Conservation (phyloP, 1,140 invertebrate genomes). For the Camponotus pennsylvanicus region DNA sequence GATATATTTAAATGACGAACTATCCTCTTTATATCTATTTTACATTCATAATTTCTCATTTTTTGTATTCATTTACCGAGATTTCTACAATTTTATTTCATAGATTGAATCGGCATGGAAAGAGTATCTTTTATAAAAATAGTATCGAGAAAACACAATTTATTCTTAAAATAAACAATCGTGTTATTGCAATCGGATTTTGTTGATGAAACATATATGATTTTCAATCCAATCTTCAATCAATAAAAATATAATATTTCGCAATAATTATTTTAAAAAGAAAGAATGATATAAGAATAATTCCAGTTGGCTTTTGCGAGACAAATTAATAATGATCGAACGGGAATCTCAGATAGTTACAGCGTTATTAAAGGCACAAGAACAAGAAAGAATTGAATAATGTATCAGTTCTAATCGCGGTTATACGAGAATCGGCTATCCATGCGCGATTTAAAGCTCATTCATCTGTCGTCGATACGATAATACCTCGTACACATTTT, state of each 20-base stretch:
- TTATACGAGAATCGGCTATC: slow-evolving; percentile 21
- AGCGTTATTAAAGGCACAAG: neutral
- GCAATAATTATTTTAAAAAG: neutral
- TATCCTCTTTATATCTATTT: too few species aligned
- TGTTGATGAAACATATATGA: neutral
- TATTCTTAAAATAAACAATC: slow-evolving; percentile 20
- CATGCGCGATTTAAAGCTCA: slow-evolving; percentile 22
- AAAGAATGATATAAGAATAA: too few species aligned
- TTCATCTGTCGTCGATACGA: slow-evolving; percentile 12
- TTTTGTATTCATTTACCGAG: slow-evolving; percentile 2
- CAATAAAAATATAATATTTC: neutral
- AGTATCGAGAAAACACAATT: neutral
- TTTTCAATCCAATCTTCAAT: too few species aligned
- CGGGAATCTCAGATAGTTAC: slow-evolving; percentile 14
- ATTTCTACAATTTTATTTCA: neutral
- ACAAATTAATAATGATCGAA: slow-evolving; percentile 29
- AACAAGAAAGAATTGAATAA: neutral
- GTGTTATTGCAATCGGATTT: neutral
- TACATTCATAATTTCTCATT: neutral
- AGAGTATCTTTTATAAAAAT: too few species aligned
- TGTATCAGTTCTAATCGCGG: slow-evolving; percentile 34
- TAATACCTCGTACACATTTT: slow-evolving; percentile 27
- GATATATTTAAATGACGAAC: neutral
- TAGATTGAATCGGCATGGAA: too few species aligned
- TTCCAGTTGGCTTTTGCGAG: neutral